Evolutionary conservation across 1,140 invertebrate species (phyloP), one percentile per base, ranked within the genome.

Genomic region (Achroia grisella): DNA sequence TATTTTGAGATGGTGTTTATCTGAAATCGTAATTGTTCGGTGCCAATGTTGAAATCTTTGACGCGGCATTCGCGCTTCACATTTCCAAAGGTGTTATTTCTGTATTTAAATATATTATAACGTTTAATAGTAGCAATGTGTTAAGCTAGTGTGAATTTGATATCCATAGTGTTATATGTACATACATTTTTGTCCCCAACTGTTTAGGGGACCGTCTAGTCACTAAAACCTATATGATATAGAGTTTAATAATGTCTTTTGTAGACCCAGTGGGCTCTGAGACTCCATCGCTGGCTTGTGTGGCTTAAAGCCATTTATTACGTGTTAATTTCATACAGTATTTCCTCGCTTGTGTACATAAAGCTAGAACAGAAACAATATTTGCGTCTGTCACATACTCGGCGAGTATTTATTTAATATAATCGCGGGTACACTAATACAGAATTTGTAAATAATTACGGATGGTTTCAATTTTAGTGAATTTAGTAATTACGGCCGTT

Each of bases 281-380:
- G 29, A 17, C 17, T 15, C 6, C 10, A 1, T 34, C 43, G 35
- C 34, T 45, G 17, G 6, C 15, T 6, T 13, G 11, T 8, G 34
- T 11, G 68, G 63, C 66, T 66, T 10, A 40, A 57, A 70, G 70
- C 69, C 69, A 39, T 29, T 32, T 23, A 44, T 15, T 46, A 45
- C 14, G 4, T 8, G 46, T 44, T 52, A 27, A 13, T 56, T 60
- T 56, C 51, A 40, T 56, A 56, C 73, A 77, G 68, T 79, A 68
- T 77, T 77, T 54, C 42, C 62, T 56, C 56, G 73, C 71, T 71
- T 74, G 47, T 82, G 71, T 79, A 78, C 54, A 77, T 76, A 75
- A 45, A 50, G 4, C 13, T 34, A 4, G 32, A 23, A 2, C 13
- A 3, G 17, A 6, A 23, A 2, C 6, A 3, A 23, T 23, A 6